These are phyloP conservation scores for Panopea generosa DNA, from an alignment of 2,888 invertebrate genomes.

Conservation along the genomic window DNA sequence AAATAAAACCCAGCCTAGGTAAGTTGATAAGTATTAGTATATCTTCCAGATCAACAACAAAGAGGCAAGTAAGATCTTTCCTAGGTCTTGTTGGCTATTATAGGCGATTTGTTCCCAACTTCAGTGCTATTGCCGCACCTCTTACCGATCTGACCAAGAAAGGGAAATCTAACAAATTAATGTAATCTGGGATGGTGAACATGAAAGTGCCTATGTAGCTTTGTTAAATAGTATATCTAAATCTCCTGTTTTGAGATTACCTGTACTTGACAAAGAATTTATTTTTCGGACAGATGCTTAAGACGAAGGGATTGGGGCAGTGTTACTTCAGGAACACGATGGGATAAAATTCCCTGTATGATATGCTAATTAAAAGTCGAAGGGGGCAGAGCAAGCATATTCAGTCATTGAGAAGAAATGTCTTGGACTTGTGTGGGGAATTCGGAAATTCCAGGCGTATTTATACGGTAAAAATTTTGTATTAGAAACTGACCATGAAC, in stretches of 20 bases:
- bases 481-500: slow-evolving; percentile 20
- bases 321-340: slow-evolving; percentile 13
- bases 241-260: slow-evolving; percentile 35
- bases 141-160: slow-evolving; percentile 42
- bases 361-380: slow-evolving; percentile 17
- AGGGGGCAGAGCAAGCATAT: neutral
- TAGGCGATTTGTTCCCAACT: slow-evolving; percentile 37
- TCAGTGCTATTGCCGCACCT: slow-evolving; percentile 28
- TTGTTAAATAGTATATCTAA: slow-evolving; percentile 9
- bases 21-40: slow-evolving; percentile 11
- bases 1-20: neutral
- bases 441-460: slow-evolving; percentile 17
- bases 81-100: slow-evolving; percentile 36
- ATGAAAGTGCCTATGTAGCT: slow-evolving; percentile 22
- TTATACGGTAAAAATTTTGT: slow-evolving; percentile 18
- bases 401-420: slow-evolving; percentile 20
- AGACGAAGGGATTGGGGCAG: neutral
- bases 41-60: slow-evolving; percentile 5
- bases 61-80: slow-evolving; percentile 32
- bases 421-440: slow-evolving; percentile 14
- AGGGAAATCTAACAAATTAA: slow-evolving; percentile 22
- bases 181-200: slow-evolving; percentile 30
- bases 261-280: neutral
- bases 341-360: slow-evolving; percentile 6
- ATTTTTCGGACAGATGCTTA: neutral